These are phyloP conservation scores for Pygocentrus nattereri DNA, from an alignment of 2,797 vertebrate species.

Conservation along the genomic window DNA sequence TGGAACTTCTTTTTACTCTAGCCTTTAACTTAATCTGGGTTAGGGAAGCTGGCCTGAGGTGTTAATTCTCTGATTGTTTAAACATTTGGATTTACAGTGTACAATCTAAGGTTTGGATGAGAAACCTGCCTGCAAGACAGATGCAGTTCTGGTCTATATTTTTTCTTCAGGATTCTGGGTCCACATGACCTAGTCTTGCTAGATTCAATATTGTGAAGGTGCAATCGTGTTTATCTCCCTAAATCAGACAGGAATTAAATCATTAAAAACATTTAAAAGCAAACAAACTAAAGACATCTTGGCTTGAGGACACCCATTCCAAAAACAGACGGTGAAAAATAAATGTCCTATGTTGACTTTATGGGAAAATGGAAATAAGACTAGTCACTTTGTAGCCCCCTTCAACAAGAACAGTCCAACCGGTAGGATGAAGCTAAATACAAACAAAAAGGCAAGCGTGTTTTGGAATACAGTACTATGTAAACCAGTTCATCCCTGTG, in stretches of 20 bases:
- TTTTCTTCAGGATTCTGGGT: background rate
- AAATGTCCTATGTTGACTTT: background rate
- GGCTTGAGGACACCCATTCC: background rate
- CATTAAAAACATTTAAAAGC: background rate
- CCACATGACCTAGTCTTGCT: background rate
- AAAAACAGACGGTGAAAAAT: background rate
- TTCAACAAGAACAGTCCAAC: constrained; percentile 41
- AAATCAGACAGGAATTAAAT: background rate
- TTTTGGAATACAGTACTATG: constrained; percentile 51
- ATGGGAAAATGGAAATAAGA: constrained; percentile 34
- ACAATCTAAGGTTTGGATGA: no score
- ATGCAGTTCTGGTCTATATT: background rate
- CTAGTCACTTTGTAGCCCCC: constrained; percentile 42
- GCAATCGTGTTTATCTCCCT: background rate
- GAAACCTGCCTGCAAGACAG: background rate
- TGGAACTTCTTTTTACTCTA: no score
- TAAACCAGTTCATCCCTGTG: constrained; percentile 48
- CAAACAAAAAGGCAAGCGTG: constrained; percentile 62
- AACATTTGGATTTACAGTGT: no score
- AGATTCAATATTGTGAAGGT: background rate
- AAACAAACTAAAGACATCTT: background rate
- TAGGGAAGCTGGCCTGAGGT: no score
- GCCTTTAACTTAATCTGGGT: no score
- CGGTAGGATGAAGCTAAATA: constrained; percentile 29
- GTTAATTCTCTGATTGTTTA: no score